Conservation (phyloP, 2,888 invertebrate species). For the Punctoribates punctum region DNA sequence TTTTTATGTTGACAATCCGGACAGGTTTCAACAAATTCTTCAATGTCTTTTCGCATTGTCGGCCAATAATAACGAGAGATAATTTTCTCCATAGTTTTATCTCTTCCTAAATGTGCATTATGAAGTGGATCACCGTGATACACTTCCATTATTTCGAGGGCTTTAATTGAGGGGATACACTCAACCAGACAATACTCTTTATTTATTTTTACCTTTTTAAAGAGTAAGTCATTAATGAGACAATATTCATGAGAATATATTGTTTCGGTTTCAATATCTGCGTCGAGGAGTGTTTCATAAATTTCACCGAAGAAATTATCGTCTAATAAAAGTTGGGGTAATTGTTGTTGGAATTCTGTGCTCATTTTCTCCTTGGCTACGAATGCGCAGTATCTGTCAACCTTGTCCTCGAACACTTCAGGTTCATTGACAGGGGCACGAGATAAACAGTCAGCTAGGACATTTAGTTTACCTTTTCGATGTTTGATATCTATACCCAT, state of each 20-base stretch:
- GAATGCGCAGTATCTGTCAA: too few species aligned
- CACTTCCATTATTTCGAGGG: conserved; percentile 42
- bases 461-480: too few species aligned
- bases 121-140: conserved; percentile 45
- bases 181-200: not conserved
- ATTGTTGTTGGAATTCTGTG: too few species aligned
- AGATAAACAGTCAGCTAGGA: too few species aligned
- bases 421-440: too few species aligned
- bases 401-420: too few species aligned
- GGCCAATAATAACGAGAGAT: conserved; percentile 36
- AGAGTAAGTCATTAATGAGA: not conserved
- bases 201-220: not conserved
- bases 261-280: too few species aligned
- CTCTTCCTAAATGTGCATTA: conserved; percentile 40
- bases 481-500: too few species aligned
- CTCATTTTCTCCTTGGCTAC: too few species aligned
- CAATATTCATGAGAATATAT: too few species aligned
- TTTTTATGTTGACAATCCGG: conserved; percentile 40
- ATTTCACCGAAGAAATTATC: too few species aligned
- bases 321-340: not conserved
- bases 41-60: conserved; percentile 11
- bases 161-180: conserved; percentile 42
- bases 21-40: conserved; percentile 30
- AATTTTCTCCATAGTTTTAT: conserved; percentile 29
- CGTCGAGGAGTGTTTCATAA: too few species aligned